Percentiles rank a stretch among this genome's conserved stretches.
Evolutionary conservation across 1,140 invertebrate genomes (phyloP).

Genomic region (Wasmannia auropunctata): DNA sequence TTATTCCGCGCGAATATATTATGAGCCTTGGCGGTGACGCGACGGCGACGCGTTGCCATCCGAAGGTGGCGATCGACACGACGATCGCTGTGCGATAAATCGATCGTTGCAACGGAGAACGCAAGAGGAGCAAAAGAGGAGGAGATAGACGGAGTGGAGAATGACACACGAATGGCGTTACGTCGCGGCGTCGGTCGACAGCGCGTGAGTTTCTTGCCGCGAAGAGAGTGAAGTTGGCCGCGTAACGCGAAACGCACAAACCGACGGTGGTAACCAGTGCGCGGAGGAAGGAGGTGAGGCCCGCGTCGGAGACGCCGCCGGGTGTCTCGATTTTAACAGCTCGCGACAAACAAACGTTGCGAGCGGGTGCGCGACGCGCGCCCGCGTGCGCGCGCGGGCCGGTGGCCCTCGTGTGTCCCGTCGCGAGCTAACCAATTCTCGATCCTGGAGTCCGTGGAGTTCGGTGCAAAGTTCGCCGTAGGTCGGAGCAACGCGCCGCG

Average conservation of each 20-base stretch:
- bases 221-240: slow-evolving; percentile 5
- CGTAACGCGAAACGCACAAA: not conserved
- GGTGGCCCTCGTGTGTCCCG: slow-evolving; percentile 12
- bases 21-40: not conserved
- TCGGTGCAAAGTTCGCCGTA: not conserved
- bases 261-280: not conserved
- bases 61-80: not conserved
- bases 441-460: no score
- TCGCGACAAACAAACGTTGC: not conserved
- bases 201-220: not conserved
- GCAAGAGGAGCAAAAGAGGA: not conserved
- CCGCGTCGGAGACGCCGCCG: not conserved
- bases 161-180: slow-evolving; percentile 3
- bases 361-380: slow-evolving; percentile 39
- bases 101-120: not conserved
- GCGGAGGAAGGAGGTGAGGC: not conserved
- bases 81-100: not conserved
- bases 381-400: slow-evolving; percentile 31
- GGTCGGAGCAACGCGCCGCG: no score
- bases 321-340: not conserved
- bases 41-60: not conserved
- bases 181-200: not conserved
- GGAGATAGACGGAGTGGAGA: not conserved
- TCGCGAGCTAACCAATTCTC: no score
- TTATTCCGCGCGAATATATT: not conserved